Evolutionary conservation across 2,113 vertebrate genomes (phyloP).

Genomic region (Myrmophylax atrothorax): DNA sequence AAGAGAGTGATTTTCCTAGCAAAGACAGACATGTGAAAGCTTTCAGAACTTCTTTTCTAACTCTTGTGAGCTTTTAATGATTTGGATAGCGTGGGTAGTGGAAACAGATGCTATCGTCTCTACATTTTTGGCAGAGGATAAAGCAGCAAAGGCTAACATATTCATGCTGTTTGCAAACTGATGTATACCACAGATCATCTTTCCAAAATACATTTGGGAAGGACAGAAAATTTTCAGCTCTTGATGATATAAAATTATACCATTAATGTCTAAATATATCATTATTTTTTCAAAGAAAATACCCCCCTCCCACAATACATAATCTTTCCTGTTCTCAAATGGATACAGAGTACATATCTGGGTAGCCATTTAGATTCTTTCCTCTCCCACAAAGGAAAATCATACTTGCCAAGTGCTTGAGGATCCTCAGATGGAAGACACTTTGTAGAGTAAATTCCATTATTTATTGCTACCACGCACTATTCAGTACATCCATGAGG

Average conservation of each 20-base stretch:
- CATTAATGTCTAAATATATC: slow-evolving; percentile 37
- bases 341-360: neutral
- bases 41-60: slow-evolving; percentile 69
- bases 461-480: slow-evolving; percentile 1
- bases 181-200: slow-evolving; percentile 70
- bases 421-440: slow-evolving; percentile 30
- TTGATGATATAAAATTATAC: slow-evolving; percentile 32
- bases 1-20: slow-evolving; percentile 49
- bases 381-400: neutral
- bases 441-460: neutral
- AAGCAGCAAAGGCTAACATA: slow-evolving; percentile 78
- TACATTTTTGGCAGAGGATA: slow-evolving; percentile 75
- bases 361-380: neutral
- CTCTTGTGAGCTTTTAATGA: slow-evolving; percentile 70
- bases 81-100: slow-evolving; percentile 70
- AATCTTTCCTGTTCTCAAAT: neutral
- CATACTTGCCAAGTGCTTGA: slow-evolving; percentile 14
- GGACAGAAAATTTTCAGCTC: slow-evolving; percentile 55
- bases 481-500: neutral
- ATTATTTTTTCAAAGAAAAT: slow-evolving; percentile 8
- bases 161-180: slow-evolving; percentile 78
- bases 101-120: slow-evolving; percentile 81
- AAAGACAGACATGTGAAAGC: slow-evolving; percentile 61
- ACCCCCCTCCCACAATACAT: accelerated
- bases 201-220: slow-evolving; percentile 70